Evolutionary conservation across 2,113 vertebrate genomes (phyloP).

Genomic region (Peucedramus taeniatus): DNA sequence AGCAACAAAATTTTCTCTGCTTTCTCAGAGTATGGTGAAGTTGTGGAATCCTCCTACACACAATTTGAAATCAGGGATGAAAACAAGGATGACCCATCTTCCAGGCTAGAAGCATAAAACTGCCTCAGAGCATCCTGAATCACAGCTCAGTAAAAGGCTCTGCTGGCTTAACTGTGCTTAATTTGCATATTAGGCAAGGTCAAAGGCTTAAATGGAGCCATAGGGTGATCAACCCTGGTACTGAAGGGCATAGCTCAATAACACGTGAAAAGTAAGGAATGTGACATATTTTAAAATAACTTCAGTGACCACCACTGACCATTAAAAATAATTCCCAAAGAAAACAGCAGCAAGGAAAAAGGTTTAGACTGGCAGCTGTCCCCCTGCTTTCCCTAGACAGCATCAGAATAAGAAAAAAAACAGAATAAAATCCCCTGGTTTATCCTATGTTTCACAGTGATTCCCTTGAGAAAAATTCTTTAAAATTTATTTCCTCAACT

Average conservation of each 20-base stretch:
- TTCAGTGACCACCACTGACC: background rate
- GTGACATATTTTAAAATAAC: background rate
- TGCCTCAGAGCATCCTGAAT: background rate
- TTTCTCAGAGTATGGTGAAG: slow-evolving; percentile 52
- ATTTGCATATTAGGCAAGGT: background rate
- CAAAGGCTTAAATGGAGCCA: background rate
- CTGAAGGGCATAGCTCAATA: background rate
- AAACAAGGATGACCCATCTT: slow-evolving; percentile 42
- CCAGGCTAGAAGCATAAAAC: background rate
- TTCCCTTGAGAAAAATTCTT: background rate
- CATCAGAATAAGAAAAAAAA: background rate
- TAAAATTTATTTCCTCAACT: background rate
- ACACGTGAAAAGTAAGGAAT: background rate
- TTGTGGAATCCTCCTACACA: slow-evolving; percentile 52
- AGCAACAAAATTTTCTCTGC: slow-evolving; percentile 69
- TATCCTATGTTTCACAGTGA: background rate
- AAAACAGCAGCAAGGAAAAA: background rate
- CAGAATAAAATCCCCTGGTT: background rate
- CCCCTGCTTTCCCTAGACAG: background rate
- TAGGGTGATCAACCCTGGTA: background rate
- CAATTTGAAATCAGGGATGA: slow-evolving; percentile 57
- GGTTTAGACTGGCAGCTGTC: background rate
- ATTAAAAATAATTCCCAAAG: background rate
- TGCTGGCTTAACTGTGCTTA: background rate
- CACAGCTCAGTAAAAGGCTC: background rate